A percentile compares a stretch with the other conserved stretches of the same genome.
Evolutionary conservation across 2,113 vertebrate species (phyloP).

Genomic region (Bubalus kerabau): DNA sequence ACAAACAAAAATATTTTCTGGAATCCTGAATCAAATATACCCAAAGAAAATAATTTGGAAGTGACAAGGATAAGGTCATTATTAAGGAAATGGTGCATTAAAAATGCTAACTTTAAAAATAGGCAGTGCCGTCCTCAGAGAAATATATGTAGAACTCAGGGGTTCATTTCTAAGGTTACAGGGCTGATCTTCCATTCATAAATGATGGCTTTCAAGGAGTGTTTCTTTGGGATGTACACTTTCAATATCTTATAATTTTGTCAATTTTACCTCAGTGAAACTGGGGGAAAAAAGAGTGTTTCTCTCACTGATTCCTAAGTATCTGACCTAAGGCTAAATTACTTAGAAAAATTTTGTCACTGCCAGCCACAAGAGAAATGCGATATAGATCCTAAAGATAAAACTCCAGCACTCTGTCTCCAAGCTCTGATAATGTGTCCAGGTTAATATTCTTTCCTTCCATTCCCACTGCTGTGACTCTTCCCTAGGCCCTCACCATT

Average conservation of each 20-base stretch:
- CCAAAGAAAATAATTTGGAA: background rate
- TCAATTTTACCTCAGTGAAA: background rate
- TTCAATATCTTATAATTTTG: background rate
- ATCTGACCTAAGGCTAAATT: background rate
- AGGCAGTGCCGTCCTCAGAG: background rate
- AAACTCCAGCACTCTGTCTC: background rate
- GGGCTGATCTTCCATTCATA: background rate
- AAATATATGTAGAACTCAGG: background rate
- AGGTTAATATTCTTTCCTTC: background rate
- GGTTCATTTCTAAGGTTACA: background rate
- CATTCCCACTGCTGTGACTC: background rate
- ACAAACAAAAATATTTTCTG: background rate
- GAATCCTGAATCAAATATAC: slow-evolving; percentile 3
- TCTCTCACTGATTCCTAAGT: background rate
- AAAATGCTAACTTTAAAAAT: background rate
- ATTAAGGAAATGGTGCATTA: background rate
- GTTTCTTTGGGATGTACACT: background rate
- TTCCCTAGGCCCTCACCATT: background rate
- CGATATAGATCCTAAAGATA: background rate
- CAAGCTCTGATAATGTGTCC: background rate
- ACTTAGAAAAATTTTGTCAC: background rate
- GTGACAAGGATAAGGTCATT: background rate
- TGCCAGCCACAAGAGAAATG: background rate
- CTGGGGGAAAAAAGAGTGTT: background rate
- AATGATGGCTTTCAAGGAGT: background rate